Conservation (phyloP, 2,113 vertebrate genomes). For the Irena cyanogastra region DNA sequence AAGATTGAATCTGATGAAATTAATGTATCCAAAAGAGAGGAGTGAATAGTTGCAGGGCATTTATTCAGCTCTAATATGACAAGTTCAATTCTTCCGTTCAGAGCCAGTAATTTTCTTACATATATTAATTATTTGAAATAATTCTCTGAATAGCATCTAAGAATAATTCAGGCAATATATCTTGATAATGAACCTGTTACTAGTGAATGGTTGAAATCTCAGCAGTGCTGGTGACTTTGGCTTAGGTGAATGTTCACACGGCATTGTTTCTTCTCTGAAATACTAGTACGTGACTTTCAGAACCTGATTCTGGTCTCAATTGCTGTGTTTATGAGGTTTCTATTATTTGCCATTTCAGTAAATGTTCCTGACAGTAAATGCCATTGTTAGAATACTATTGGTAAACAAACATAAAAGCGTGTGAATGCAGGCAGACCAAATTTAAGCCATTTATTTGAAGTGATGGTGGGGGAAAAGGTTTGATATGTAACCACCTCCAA, state of each 20-base stretch:
- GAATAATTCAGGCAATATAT: conserved; percentile 58
- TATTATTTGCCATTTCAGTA: conserved; percentile 25
- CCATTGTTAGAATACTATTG: conserved; percentile 28
- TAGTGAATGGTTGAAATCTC: conserved; percentile 46
- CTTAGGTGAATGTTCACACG: conserved; percentile 6
- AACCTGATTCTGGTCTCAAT: conserved; percentile 31
- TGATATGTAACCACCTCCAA: background rate
- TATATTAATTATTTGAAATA: conserved; percentile 62
- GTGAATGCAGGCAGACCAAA: background rate
- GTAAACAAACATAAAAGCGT: background rate
- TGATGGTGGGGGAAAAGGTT: background rate
- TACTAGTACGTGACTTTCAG: conserved; percentile 55
- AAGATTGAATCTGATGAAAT: conserved; percentile 31
- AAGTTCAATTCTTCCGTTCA: conserved; percentile 54
- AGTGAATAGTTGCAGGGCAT: conserved; percentile 40
- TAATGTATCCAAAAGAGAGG: background rate
- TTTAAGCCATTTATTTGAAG: background rate
- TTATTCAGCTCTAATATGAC: conserved; percentile 46
- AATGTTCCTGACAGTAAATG: background rate
- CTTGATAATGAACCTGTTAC: conserved; percentile 21
- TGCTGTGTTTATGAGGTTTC: conserved; percentile 14
- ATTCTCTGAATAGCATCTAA: conserved; percentile 51
- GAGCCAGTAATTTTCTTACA: conserved; percentile 52
- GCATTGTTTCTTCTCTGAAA: conserved; percentile 57
- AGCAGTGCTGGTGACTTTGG: conserved; percentile 35